Conservation (phyloP, 2,113 vertebrate species). For the Cynopterus brachyotis region DNA sequence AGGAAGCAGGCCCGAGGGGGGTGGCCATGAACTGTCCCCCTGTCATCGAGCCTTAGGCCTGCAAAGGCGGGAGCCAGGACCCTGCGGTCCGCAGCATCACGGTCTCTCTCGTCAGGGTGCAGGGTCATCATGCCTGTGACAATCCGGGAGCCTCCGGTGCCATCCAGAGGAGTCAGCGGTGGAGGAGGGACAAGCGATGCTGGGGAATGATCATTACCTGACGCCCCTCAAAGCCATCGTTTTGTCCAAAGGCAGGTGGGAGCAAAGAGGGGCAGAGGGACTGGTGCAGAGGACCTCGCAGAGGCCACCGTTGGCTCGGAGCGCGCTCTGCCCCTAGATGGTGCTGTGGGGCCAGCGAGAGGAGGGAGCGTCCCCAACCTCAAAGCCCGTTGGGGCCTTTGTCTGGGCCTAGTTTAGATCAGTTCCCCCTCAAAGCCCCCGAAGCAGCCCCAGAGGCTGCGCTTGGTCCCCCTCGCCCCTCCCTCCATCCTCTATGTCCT, state of each 20-base stretch:
- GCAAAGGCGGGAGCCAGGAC: background rate
- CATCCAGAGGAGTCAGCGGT: background rate
- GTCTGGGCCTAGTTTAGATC: background rate
- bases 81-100: background rate
- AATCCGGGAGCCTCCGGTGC: background rate
- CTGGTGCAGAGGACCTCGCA: background rate
- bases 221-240: constrained; percentile 46
- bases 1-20: background rate
- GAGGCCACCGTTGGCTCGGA: background rate
- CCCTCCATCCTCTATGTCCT: background rate
- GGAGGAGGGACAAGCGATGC: background rate
- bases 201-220: constrained; percentile 52
- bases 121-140: background rate
- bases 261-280: background rate
- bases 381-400: background rate
- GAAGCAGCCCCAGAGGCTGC: background rate
- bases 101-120: too few species aligned
- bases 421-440: background rate
- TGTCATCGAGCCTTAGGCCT: background rate
- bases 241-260: constrained; percentile 37
- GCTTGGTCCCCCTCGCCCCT: background rate
- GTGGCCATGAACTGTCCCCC: background rate
- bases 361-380: background rate
- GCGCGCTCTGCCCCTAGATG: constrained; percentile 68
- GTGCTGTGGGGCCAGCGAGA: constrained; percentile 56